Percentiles rank a stretch among this genome's conserved stretches.
Evolutionary conservation across 2,888 invertebrate species (phyloP).

Genomic region (Brenthis hecate): DNA sequence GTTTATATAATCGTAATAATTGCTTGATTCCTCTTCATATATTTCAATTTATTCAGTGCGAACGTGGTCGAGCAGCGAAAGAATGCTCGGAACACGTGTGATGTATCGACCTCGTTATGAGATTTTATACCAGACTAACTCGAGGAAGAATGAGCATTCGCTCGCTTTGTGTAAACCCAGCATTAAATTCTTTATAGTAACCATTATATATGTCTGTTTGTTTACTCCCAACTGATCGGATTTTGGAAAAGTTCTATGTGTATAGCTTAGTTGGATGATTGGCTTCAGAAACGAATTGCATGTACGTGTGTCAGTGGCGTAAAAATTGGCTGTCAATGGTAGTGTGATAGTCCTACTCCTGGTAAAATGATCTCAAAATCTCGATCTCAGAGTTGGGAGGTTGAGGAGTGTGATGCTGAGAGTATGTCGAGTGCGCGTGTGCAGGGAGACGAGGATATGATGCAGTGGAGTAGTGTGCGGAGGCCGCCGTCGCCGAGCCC

Average conservation of each 20-base stretch:
- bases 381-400: slow-evolving; percentile 81
- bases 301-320: slow-evolving; percentile 28
- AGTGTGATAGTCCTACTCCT: slow-evolving; percentile 36
- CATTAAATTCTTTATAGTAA: slow-evolving; percentile 4
- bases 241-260: slow-evolving; percentile 18
- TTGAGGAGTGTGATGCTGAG: slow-evolving; percentile 80
- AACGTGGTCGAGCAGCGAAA: slow-evolving; percentile 22
- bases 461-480: slow-evolving; percentile 78
- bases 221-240: slow-evolving; percentile 17
- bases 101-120: not conserved
- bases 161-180: slow-evolving; percentile 20
- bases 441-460: slow-evolving; percentile 85
- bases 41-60: slow-evolving; percentile 10
- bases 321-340: slow-evolving; percentile 33
- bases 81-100: slow-evolving; percentile 15
- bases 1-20: not conserved
- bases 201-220: slow-evolving; percentile 22
- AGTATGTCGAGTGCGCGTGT: slow-evolving; percentile 82
- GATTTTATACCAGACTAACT: slow-evolving; percentile 4
- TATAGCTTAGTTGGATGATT: slow-evolving; percentile 6
- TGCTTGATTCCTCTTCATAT: slow-evolving; percentile 5
- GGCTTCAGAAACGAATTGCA: slow-evolving; percentile 26
- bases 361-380: slow-evolving; percentile 74
- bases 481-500: slow-evolving; percentile 71
- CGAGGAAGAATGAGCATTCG: slow-evolving; percentile 20